Percentiles rank a stretch among this genome's conserved stretches.
phyloP scores from a whole-genome alignment of 1,140 invertebrate genomes.

The Megalonaias nervosa region DNA sequence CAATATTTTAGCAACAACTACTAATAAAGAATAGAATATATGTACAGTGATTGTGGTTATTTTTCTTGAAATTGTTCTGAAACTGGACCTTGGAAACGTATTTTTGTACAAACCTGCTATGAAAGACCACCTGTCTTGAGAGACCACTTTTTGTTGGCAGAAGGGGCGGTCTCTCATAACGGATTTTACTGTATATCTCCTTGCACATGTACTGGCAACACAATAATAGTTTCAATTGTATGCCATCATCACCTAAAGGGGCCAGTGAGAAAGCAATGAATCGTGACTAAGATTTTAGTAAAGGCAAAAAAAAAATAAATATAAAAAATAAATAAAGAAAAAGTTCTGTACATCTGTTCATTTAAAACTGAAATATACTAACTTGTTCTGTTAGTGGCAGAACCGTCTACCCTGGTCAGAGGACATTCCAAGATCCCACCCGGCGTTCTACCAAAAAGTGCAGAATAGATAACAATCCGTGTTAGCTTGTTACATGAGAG shows the following conservation, averaged over 20 bases:
- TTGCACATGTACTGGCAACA: too few relatives aligned
- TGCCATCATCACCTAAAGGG: background rate
- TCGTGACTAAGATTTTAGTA: background rate
- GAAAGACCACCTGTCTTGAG: too few relatives aligned
- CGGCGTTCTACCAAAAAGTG: constrained; percentile 87
- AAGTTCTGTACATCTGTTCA: background rate
- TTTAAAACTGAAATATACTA: background rate
- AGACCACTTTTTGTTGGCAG: too few relatives aligned
- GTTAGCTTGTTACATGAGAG: constrained; percentile 71
- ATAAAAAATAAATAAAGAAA: background rate
- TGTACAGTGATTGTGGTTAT: too few relatives aligned
- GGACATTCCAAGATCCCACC: constrained; percentile 92
- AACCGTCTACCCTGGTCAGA: background rate
- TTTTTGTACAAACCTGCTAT: too few relatives aligned
- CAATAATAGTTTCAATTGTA: background rate
- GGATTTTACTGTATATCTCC: too few relatives aligned
- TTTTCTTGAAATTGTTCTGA: too few relatives aligned
- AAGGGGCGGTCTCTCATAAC: too few relatives aligned
- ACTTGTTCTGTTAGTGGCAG: background rate
- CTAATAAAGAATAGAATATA: too few relatives aligned
- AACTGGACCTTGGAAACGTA: too few relatives aligned
- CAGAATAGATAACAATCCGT: constrained; percentile 91
- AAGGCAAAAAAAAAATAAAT: background rate
- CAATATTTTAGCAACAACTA: too few relatives aligned
- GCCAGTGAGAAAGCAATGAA: background rate